Evolutionary conservation across 2,797 vertebrate species (phyloP), one percentile per base, ranked within the genome.

Genomic region (Pelochelys cantorii): DNA sequence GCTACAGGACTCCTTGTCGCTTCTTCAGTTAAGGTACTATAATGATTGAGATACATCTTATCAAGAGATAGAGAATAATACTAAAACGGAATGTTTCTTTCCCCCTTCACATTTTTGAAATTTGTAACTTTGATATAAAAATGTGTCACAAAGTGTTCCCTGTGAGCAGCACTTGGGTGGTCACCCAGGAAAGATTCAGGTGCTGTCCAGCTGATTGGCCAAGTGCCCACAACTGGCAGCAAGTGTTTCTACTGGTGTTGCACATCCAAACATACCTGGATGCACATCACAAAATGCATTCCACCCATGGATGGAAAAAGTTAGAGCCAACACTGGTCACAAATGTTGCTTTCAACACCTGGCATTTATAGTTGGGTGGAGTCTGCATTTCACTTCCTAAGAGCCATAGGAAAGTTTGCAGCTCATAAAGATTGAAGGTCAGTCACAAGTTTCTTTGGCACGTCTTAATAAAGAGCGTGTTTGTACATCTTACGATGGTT

Each of bases 331-430:
- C 42, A 48, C 42, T 48, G 42, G 42, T 48, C 42, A 48, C 42
- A 48, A 48, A 48, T 81, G 81, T 60, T 87, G 53, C 22, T 86
- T 88, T 81, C 37, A 95, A 90, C 79, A 27, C 15, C 60, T 81
- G 68, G 55, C 65, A 48, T 68, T 86, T 94, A 79, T 65, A 60
- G 71, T 31, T 37, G 25, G 22, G 9, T 12, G 13, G 92, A 83
- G 17, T 86, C 77, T 87, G 5, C 54, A 22, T 77, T 29, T 84
- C 85, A 93, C 78, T 62, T 52, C 80, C 78, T 91, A 0, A 18
- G 3, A 93, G 83, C 81, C 13, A 29, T 48, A 86, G 65, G 89
- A 91, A 79, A 94, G n/a, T 65, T 94, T 92, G 88, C 77, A 87
- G 27, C 11, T 81, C 85, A 34, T 79, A 85, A 81, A 88, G 42